Evolutionary conservation across 2,113 vertebrate species (phyloP).

Genomic region (Parus major): DNA sequence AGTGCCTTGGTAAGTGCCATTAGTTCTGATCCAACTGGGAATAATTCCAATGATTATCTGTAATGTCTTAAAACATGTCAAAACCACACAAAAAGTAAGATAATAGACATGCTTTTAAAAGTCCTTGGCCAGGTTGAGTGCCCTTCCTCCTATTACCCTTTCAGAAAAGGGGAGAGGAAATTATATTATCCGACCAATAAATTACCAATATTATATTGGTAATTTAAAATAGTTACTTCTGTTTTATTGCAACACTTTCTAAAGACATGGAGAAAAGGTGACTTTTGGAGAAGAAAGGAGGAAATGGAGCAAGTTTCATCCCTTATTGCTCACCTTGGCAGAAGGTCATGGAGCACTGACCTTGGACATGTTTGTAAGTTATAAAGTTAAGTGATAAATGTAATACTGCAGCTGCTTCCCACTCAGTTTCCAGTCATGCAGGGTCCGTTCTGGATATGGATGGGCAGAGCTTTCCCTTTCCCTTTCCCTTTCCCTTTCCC

Average conservation of each 20-base stretch:
- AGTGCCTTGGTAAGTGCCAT: background rate
- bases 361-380: background rate
- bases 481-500: too few species aligned
- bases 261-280: background rate
- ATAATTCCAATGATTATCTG: background rate
- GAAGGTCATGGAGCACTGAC: background rate
- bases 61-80: background rate
- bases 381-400: background rate
- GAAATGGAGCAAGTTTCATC: background rate
- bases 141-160: background rate
- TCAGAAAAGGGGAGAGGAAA: background rate
- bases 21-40: background rate
- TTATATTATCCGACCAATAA: background rate
- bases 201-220: too few species aligned
- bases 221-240: background rate
- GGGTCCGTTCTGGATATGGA: background rate
- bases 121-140: background rate
- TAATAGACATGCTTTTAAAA: background rate
- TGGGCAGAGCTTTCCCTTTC: background rate
- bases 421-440: background rate
- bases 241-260: background rate
- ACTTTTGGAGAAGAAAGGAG: background rate
- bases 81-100: background rate
- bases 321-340: background rate
- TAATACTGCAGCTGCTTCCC: constrained; percentile 9